phyloP scores from a whole-genome alignment of 2,113 vertebrate genomes.

The Toxotes jaculatrix region DNA sequence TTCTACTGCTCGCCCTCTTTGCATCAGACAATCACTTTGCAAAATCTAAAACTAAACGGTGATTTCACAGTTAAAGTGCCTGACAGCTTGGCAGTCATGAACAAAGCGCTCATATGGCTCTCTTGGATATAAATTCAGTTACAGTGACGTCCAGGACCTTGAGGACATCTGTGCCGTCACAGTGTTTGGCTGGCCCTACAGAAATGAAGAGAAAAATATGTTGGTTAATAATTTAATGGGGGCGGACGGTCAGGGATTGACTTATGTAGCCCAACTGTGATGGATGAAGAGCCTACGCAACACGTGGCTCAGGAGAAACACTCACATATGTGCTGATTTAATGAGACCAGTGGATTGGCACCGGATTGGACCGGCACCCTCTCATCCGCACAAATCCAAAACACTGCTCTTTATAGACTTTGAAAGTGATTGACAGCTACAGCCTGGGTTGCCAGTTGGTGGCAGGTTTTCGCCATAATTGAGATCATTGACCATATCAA shows the following conservation, averaged over 20 bases:
- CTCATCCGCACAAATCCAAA: constrained; percentile 54
- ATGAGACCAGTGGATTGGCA: constrained; percentile 20
- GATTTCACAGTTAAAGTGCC: not conserved
- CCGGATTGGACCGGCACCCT: not conserved
- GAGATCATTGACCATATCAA: constrained; percentile 72
- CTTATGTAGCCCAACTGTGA: constrained; percentile 53
- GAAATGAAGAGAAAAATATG: constrained; percentile 34
- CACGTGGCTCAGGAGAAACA: constrained; percentile 25
- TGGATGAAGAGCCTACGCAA: constrained; percentile 33
- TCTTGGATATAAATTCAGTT: constrained; percentile 27
- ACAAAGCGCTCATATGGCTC: constrained; percentile 3
- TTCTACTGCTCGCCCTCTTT: constrained; percentile 43
- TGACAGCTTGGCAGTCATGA: not conserved
- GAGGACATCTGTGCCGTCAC: constrained; percentile 57
- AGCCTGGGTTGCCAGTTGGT: constrained; percentile 29
- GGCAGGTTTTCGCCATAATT: constrained; percentile 51
- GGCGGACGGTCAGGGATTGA: constrained; percentile 14
- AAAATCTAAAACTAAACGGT: not conserved
- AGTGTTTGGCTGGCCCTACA: constrained; percentile 18
- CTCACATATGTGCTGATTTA: constrained; percentile 39
- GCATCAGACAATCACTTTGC: constrained; percentile 2
- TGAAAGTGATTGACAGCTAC: constrained; percentile 63
- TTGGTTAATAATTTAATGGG: constrained; percentile 68
- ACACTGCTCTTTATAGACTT: constrained; percentile 13
- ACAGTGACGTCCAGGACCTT: constrained; percentile 16